phyloP scores from a whole-genome alignment of 2,888 invertebrate species.

The Deroplatys truncata region DNA sequence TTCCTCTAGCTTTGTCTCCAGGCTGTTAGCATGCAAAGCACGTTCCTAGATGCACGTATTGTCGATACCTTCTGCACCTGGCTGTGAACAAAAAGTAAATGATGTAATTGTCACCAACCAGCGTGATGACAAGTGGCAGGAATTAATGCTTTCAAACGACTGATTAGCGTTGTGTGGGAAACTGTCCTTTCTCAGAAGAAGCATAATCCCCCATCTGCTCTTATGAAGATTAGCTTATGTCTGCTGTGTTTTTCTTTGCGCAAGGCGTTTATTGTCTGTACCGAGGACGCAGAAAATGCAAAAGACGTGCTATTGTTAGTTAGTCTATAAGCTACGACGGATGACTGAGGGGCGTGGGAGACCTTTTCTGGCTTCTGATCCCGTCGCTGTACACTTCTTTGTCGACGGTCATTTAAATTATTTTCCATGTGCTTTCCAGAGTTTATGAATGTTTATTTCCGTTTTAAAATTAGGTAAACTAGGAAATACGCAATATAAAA shows the following conservation, averaged over 20 bases:
- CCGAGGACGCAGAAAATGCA: neutral
- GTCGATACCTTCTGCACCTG: neutral
- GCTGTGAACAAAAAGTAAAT: neutral
- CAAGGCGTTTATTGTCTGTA: neutral
- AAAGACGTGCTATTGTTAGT: neutral
- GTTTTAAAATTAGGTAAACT: too few relatives aligned
- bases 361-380: too few relatives aligned
- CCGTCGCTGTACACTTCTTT: too few relatives aligned
- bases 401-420: too few relatives aligned
- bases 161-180: neutral
- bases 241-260: too few relatives aligned
- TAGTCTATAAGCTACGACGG: neutral
- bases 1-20: neutral
- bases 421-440: too few relatives aligned
- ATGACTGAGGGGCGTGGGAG: neutral
- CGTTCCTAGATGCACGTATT: neutral
- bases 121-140: neutral
- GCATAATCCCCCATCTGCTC: too few relatives aligned
- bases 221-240: neutral
- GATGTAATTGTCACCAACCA: neutral
- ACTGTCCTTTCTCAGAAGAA: neutral
- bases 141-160: neutral
- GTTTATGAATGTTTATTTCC: too few relatives aligned
- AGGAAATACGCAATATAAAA: too few relatives aligned
- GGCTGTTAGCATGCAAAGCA: neutral